Base-by-base conservation (phyloP, 2,113 vertebrate genomes). In the Syrrhaptes paradoxus region DNA sequence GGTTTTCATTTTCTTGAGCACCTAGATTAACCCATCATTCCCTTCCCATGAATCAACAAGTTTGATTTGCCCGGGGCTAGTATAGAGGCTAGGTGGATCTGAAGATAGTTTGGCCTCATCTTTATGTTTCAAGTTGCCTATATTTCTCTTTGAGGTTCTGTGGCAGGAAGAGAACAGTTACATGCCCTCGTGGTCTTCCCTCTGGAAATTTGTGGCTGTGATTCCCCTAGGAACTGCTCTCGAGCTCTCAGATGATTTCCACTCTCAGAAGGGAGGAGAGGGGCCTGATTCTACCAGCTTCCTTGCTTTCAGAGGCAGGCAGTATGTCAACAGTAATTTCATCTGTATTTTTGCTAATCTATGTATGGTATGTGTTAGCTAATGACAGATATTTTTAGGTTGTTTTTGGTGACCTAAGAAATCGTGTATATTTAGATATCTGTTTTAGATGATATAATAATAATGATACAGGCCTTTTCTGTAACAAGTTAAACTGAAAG, bases 391-490 rank as follows among this genome's bases (percentile, higher is more conserved):
- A 92, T 85, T 93, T 96, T 95, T 95, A 85, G 83, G 15, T 89
- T 89, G 68, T 0, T 95, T 95, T 91, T 89, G 41, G 52, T 95
- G 96, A 92, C 61, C 77, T 95, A 89, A 92, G 93, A 89, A 72
- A 57, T 63, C 0, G 51, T 57, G 45, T 68, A 75, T 93, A 48
- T 92, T 91, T 95, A 91, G 76, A 63, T 92, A 89, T 49, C 89
- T 95, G 75, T 89, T 97, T 95, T 92, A 87, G 68, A 81, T 92
- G 18, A 65, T 95, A 77, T 12, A 74, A 74, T 96, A 90, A 90
- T 94, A 87, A 88, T 41, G 58, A 57, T 62, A 26, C 34, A 54
- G 38, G 22, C 46, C 58, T 88, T 94, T 86, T 90, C 83, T 78
- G 80, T 87, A 78, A 61, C 79, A 78, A 78, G n/a, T 52, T 85